Base-by-base conservation (phyloP, 37 sponge, comb jelly and placozoan species). In the Spongilla lacustris region DNA sequence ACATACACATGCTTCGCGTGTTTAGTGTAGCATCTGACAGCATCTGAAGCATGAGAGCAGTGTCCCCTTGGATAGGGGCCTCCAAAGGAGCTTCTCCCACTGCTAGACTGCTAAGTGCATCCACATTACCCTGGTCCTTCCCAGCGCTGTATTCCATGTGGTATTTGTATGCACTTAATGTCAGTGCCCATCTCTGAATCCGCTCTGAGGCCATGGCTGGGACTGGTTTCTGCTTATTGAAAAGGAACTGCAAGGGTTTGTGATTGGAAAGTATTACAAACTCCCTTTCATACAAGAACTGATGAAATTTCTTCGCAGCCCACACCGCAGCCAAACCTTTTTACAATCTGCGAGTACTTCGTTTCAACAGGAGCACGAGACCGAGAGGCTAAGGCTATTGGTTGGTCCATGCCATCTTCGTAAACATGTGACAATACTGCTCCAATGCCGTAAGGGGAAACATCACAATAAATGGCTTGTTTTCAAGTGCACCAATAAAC, bases 401-500 rank as follows among this genome's bases (percentile, higher is more conserved):
- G 87, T 50, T 36, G 23, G 11, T 86, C 80, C 13, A 29, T 50
- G 33, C 74, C 67, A 50, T 86, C 74, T 32, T 58, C 80, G 0
- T 46, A n/a, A 2, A 19, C 13, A 36, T 86, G 87, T 21, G 87
- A 86, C 74, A 86, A 26, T n/a, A 86, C 87, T 23, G 87, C 80
- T 71, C 80, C 87, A n/a, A 86, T 74, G 46, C 87, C 81, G 38
- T 86, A 86, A 21, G 81, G 74, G 31, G 74, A 86, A 30, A 81
- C 87, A 75, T 79, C 87, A 80, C 74, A 46, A 2, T 67, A 36
- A 37, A 76, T 19, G 26, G 36, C 27, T 33, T 33, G 71, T 6
- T 78, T 79, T 38, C 4, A 77, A 77, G 58, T 58, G 58, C 58
- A 58, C 58, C 14, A 19, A 10, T 14, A 58, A 17, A 58, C 58